Percentiles rank a stretch among this genome's conserved stretches.
Evolutionary conservation across 2,888 invertebrate species (phyloP).

Genomic region (Ditula angustiorana): DNA sequence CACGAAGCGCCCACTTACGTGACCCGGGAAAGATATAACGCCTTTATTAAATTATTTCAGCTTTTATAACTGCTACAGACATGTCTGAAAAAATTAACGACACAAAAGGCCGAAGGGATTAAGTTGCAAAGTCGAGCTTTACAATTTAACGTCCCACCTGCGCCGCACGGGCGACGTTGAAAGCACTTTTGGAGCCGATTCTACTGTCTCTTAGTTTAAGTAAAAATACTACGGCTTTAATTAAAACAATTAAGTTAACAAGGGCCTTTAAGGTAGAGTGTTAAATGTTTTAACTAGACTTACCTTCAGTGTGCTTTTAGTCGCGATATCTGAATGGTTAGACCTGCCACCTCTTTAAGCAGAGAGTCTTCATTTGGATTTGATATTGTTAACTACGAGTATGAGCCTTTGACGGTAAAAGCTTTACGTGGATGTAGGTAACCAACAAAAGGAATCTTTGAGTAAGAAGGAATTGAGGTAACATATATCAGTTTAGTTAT

Average conservation of each 20-base stretch:
- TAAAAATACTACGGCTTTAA: slow-evolving; percentile 39
- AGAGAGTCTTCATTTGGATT: too few species aligned
- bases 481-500: too few species aligned
- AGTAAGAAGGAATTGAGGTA: too few species aligned
- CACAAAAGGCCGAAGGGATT: slow-evolving; percentile 67
- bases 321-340: not conserved
- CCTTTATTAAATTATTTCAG: slow-evolving; percentile 82
- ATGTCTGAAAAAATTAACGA: slow-evolving; percentile 69
- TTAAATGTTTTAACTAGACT: slow-evolving; percentile 30
- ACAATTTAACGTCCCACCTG: slow-evolving; percentile 36
- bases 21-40: slow-evolving; percentile 83
- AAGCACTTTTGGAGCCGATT: slow-evolving; percentile 28
- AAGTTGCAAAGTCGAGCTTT: slow-evolving; percentile 48
- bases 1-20: slow-evolving; percentile 81
- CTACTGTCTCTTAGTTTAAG: slow-evolving; percentile 30
- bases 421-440: too few species aligned
- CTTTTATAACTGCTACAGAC: slow-evolving; percentile 74
- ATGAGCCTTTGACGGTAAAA: too few species aligned
- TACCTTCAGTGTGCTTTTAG: not conserved
- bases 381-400: too few species aligned
- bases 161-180: slow-evolving; percentile 24
- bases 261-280: slow-evolving; percentile 33
- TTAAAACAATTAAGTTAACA: slow-evolving; percentile 39
- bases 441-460: too few species aligned
- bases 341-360: not conserved